These are phyloP conservation scores for Ylistrum balloti DNA, from an alignment of 1,140 invertebrate genomes.

Conservation along the genomic window DNA sequence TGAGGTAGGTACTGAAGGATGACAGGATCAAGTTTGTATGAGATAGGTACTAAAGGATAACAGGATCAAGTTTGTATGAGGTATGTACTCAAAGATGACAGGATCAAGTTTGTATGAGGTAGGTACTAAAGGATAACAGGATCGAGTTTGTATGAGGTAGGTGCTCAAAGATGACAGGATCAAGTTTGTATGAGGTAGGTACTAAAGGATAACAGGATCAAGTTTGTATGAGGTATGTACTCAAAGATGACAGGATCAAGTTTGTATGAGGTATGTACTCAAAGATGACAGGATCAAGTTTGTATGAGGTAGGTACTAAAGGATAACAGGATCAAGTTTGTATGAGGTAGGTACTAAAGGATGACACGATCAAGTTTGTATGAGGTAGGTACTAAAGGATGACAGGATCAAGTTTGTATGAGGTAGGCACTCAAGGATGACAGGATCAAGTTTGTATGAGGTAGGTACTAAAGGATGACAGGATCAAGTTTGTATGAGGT, in stretches of 20 bases:
- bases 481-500: not conserved
- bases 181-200: not conserved
- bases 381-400: not conserved
- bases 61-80: not conserved
- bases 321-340: not conserved
- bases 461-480: not conserved
- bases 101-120: constrained; percentile 43
- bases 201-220: not conserved
- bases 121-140: no score
- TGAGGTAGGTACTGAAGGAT: constrained; percentile 34
- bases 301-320: not conserved
- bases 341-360: constrained; percentile 75
- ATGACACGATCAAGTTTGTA: constrained; percentile 52
- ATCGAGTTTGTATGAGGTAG: constrained; percentile 54
- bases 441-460: not conserved
- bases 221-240: not conserved
- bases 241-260: constrained; percentile 77
- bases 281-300: not conserved
- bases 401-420: constrained; percentile 78
- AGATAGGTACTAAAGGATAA: not conserved
- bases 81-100: constrained; percentile 76
- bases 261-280: constrained; percentile 48
- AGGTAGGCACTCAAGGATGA: constrained; percentile 2
- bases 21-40: not conserved
- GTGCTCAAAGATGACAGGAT: not conserved